These are phyloP conservation scores for Urocitellus parryii DNA, from an alignment of 2,113 vertebrate genomes.

Conservation along the genomic window DNA sequence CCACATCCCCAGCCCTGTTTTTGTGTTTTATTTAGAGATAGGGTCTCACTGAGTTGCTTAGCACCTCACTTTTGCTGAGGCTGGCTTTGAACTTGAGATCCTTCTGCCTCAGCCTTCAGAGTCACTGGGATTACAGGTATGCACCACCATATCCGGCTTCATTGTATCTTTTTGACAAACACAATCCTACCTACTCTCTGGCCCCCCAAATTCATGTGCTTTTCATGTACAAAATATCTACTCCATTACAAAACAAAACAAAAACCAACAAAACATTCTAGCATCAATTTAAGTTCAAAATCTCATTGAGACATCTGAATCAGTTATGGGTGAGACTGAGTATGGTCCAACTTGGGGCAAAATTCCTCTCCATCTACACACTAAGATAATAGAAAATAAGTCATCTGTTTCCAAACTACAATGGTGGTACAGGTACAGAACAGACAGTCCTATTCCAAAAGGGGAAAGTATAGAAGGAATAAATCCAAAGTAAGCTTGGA, in stretches of 20 bases:
- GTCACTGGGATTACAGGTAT: no score
- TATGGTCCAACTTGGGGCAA: not conserved
- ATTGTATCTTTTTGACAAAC: not conserved
- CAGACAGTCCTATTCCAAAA: not conserved
- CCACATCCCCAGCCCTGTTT: no score
- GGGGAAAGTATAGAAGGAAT: not conserved
- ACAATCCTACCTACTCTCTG: not conserved
- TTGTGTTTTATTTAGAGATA: no score
- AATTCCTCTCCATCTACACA: not conserved
- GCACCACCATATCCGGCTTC: not conserved
- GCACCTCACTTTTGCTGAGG: no score
- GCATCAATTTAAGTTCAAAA: not conserved
- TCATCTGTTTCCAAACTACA: not conserved
- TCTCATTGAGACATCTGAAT: no score
- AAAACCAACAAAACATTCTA: not conserved
- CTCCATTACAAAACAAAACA: not conserved
- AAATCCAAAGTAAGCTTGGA: not conserved
- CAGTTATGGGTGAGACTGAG: no score
- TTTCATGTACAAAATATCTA: not conserved
- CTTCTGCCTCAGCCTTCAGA: no score
- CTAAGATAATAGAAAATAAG: not conserved
- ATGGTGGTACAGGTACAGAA: not conserved
- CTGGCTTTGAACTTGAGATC: no score
- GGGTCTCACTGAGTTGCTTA: no score
- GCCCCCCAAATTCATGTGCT: not conserved